These are phyloP conservation scores for Spodoptera littoralis DNA, from an alignment of 2,888 invertebrate genomes.

Conservation along the genomic window DNA sequence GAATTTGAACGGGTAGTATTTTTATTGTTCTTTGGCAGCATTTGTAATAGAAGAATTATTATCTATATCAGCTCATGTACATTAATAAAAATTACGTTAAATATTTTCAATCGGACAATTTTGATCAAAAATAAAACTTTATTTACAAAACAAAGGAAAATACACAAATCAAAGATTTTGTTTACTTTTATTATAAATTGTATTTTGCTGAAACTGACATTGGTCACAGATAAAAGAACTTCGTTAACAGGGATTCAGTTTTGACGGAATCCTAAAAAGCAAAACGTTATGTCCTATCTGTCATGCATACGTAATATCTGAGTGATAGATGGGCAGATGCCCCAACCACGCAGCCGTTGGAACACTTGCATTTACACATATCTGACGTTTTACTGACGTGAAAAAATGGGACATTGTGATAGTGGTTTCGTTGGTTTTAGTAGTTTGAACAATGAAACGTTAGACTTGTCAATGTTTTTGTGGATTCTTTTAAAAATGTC, in stretches of 20 bases:
- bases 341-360: constrained; percentile 58
- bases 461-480: too few relatives aligned
- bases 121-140: background rate
- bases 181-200: constrained; percentile 3
- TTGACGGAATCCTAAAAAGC: constrained; percentile 49
- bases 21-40: too few relatives aligned
- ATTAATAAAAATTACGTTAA: too few relatives aligned
- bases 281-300: constrained; percentile 46
- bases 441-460: too few relatives aligned
- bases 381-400: constrained; percentile 50
- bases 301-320: constrained; percentile 70
- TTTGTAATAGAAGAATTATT: too few relatives aligned
- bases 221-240: constrained; percentile 23
- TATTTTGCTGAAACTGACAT: constrained; percentile 14
- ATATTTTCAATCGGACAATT: too few relatives aligned
- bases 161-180: too few relatives aligned
- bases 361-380: constrained; percentile 64
- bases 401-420: constrained; percentile 25
- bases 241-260: constrained; percentile 39
- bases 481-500: too few relatives aligned
- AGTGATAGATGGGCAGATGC: constrained; percentile 77
- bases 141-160: background rate
- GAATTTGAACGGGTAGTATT: too few relatives aligned
- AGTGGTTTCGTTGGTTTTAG: background rate
- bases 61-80: too few relatives aligned